Evolutionary conservation across 2,113 vertebrate species (phyloP).

Genomic region (Calypte anna): DNA sequence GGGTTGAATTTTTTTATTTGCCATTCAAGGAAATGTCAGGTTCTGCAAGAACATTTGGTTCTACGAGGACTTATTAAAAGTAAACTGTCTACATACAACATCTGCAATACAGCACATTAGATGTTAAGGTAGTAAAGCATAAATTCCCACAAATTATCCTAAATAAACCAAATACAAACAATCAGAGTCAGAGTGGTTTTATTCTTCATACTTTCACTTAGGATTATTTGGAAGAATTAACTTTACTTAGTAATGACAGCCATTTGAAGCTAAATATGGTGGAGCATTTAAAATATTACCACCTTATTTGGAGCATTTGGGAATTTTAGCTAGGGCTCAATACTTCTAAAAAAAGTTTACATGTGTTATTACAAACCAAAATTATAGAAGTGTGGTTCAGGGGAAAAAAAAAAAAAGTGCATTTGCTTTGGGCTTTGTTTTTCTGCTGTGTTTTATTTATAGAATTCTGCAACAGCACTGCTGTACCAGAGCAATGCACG

Average conservation of each 20-base stretch:
- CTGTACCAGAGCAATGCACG: background rate
- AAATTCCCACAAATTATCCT: conserved; percentile 33
- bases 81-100: conserved; percentile 39
- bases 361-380: conserved; percentile 30
- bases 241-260: conserved; percentile 11
- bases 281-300: conserved; percentile 45
- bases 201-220: conserved; percentile 5
- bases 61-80: conserved; percentile 42
- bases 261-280: conserved; percentile 49
- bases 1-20: conserved; percentile 10
- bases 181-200: background rate
- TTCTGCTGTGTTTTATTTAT: conserved; percentile 40
- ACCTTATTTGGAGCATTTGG: conserved; percentile 31
- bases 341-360: conserved; percentile 44
- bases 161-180: conserved; percentile 33
- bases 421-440: conserved; percentile 52
- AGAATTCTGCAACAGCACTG: background rate
- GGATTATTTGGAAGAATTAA: conserved; percentile 13
- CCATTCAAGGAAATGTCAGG: background rate
- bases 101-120: conserved; percentile 16
- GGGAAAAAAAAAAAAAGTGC: conserved; percentile 21
- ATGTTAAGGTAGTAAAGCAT: conserved; percentile 22
- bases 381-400: conserved; percentile 24
- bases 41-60: conserved; percentile 33
- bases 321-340: conserved; percentile 46